phyloP scores from a whole-genome alignment of 2,888 invertebrate species.

The Bombylius discolor region DNA sequence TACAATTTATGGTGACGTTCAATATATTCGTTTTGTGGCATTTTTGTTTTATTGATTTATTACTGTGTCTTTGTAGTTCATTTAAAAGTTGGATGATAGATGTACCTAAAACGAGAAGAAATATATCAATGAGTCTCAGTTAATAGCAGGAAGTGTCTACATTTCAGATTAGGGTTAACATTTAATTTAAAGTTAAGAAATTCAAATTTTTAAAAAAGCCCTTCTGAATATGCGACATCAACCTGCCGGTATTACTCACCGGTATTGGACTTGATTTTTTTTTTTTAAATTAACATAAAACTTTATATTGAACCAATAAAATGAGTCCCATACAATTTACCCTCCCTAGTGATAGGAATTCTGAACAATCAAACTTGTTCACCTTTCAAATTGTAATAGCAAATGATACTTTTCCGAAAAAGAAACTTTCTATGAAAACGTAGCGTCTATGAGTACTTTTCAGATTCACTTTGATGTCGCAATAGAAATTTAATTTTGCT shows the following conservation, averaged over 20 bases:
- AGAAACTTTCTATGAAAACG: too few relatives aligned
- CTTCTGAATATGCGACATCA: neutral
- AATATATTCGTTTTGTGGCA: conserved; percentile 99
- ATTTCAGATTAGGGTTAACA: neutral
- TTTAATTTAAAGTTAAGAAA: neutral
- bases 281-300: neutral
- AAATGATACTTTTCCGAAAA: too few relatives aligned
- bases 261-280: neutral
- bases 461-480: too few relatives aligned
- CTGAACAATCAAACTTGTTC: too few relatives aligned
- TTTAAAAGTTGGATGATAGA: neutral
- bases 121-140: neutral
- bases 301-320: neutral
- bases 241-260: neutral
- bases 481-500: too few relatives aligned
- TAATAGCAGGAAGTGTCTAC: neutral
- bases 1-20: conserved; percentile 93
- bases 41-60: conserved; percentile 26
- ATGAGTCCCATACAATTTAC: neutral
- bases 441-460: too few relatives aligned
- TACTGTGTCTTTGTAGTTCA: neutral
- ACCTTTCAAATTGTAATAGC: too few relatives aligned
- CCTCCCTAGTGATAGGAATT: too few relatives aligned
- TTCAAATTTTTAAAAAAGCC: neutral
- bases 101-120: neutral